Conservation (phyloP, 1,140 invertebrate species). For the Eciton burchellii region DNA sequence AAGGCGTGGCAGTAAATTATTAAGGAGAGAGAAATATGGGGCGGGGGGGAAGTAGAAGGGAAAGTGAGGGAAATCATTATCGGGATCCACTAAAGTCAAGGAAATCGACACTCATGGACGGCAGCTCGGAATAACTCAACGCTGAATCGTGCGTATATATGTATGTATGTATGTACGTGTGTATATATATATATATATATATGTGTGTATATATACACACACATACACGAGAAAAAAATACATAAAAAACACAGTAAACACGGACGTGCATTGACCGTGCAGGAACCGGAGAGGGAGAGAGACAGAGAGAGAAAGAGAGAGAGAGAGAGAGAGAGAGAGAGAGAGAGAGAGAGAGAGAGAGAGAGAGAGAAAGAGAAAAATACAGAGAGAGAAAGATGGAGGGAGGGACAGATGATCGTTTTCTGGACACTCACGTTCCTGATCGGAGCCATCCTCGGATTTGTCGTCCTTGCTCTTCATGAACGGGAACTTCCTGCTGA, state of each 20-base stretch:
- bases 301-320: background rate
- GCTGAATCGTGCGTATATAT: background rate
- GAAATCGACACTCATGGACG: background rate
- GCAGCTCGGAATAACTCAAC: background rate
- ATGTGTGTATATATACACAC: slow-evolving; percentile 44
- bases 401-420: background rate
- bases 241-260: slow-evolving; percentile 62
- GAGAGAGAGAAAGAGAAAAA: no score
- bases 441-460: slow-evolving; percentile 98
- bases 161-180: no score
- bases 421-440: slow-evolving; percentile 96
- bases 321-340: background rate
- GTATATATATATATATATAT: slow-evolving; percentile 28
- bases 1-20: background rate
- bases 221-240: slow-evolving; percentile 57
- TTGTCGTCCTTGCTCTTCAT: slow-evolving; percentile 99
- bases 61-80: background rate
- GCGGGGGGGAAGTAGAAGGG: no score
- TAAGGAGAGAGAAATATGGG: background rate
- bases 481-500: slow-evolving; percentile 99
- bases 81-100: background rate
- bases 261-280: slow-evolving; percentile 76
- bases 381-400: no score
- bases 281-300: slow-evolving; percentile 30
- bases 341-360: background rate